phyloP scores from a whole-genome alignment of 2,888 invertebrate species.

The Creontiades dilutus region DNA sequence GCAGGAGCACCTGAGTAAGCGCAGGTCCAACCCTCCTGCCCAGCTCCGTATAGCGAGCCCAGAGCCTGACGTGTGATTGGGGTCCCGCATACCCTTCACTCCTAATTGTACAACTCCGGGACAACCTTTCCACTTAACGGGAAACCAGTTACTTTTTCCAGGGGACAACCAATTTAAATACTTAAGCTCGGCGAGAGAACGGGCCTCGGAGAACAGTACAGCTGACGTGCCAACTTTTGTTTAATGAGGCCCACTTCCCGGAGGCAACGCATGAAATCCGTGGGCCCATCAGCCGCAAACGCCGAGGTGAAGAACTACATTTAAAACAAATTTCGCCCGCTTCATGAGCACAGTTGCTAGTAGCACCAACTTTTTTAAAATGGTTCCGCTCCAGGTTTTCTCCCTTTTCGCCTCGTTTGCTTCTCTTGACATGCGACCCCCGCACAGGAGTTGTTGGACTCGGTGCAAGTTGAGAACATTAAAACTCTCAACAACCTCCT shows the following conservation, averaged over 20 bases:
- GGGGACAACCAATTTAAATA: constrained; percentile 70
- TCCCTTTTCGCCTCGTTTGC: constrained; percentile 62
- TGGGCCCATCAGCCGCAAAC: constrained; percentile 55
- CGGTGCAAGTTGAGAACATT: constrained; percentile 10
- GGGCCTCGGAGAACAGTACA: constrained; percentile 23
- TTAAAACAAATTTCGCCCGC: constrained; percentile 66
- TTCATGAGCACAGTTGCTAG: constrained; percentile 68
- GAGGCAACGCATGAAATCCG: constrained; percentile 43
- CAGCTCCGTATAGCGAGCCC: not conserved
- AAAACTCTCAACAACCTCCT: constrained; percentile 15
- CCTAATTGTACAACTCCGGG: constrained; percentile 67
- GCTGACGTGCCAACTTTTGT: constrained; percentile 66
- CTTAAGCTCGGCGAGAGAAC: constrained; percentile 59
- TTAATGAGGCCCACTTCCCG: constrained; percentile 66
- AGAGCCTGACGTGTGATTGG: constrained; percentile 53
- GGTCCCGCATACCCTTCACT: constrained; percentile 63
- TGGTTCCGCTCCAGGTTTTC: constrained; percentile 13
- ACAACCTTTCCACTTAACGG: constrained; percentile 69
- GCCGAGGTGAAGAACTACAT: constrained; percentile 63
- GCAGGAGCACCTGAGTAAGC: constrained; percentile 55
- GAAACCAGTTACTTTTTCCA: constrained; percentile 54
- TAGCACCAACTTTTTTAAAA: constrained; percentile 62
- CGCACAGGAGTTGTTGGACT: constrained; percentile 14
- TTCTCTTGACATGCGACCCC: constrained; percentile 50
- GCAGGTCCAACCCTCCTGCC: not conserved